Percentiles rank a stretch among this genome's conserved stretches.
Evolutionary conservation across 2,797 vertebrate species (phyloP).

Genomic region (Hipposideros larvatus): DNA sequence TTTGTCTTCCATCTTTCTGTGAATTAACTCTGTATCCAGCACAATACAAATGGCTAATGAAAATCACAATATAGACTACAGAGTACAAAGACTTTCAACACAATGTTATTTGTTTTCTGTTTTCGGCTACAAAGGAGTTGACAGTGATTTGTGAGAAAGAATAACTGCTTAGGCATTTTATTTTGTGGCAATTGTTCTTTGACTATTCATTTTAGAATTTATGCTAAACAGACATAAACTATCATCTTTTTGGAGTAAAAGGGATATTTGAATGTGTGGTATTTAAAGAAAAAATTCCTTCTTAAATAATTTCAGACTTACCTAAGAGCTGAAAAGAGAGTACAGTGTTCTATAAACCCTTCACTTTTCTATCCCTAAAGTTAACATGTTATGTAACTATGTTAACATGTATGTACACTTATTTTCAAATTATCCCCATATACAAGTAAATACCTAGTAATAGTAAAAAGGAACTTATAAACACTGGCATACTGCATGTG

Average conservation of each 20-base stretch:
- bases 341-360: background rate
- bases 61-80: background rate
- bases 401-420: background rate
- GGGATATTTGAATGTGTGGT: background rate
- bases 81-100: background rate
- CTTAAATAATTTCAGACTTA: conserved; percentile 51
- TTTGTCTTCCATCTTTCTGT: background rate
- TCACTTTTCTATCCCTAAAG: background rate
- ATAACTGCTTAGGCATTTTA: background rate
- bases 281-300: background rate
- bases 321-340: conserved; percentile 43
- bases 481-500: background rate
- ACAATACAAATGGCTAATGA: background rate
- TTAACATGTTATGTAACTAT: background rate
- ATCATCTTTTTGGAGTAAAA: background rate
- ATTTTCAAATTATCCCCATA: conserved; percentile 50
- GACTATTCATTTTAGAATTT: conserved; percentile 13
- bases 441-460: background rate
- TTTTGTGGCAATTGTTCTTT: background rate
- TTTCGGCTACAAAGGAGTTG: background rate
- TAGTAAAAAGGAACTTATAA: background rate
- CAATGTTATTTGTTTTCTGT: background rate
- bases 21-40: background rate
- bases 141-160: background rate
- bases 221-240: background rate